Evolutionary conservation across 2,797 vertebrate species (phyloP).

Genomic region (Rousettus madagascariensis): DNA sequence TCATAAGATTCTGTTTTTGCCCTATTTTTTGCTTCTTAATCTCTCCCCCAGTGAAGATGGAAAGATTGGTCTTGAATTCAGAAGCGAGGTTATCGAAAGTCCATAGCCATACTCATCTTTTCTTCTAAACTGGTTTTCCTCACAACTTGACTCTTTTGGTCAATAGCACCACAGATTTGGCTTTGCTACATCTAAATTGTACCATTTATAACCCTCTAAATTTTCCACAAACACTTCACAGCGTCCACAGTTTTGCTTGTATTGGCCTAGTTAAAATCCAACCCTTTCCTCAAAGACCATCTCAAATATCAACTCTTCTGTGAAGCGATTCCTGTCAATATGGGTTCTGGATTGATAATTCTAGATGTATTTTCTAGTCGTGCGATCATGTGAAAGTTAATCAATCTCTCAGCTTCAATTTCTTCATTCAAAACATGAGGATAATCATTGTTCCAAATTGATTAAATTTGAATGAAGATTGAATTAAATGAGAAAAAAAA

Average conservation of each 20-base stretch:
- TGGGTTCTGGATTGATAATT: not conserved
- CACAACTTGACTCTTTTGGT: not conserved
- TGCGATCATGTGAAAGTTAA: not conserved
- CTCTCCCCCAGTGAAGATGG: not conserved
- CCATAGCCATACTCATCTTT: not conserved
- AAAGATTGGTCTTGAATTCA: slow-evolving; percentile 8
- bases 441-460: not conserved
- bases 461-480: not conserved
- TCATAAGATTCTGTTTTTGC: not conserved
- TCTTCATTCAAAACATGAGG: not conserved
- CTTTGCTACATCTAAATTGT: not conserved
- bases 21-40: not conserved
- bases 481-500: not conserved
- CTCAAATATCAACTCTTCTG: not conserved
- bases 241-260: not conserved
- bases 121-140: not conserved
- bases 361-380: not conserved
- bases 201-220: not conserved
- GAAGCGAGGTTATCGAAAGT: not conserved
- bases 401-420: slow-evolving; percentile 9
- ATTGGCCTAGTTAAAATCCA: not conserved
- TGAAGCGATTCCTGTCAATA: not conserved
- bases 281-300: not conserved
- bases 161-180: not conserved
- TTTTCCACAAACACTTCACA: not conserved